These are phyloP conservation scores for Anolis apletophallus DNA, from an alignment of 2,797 vertebrate species.

Conservation along the genomic window DNA sequence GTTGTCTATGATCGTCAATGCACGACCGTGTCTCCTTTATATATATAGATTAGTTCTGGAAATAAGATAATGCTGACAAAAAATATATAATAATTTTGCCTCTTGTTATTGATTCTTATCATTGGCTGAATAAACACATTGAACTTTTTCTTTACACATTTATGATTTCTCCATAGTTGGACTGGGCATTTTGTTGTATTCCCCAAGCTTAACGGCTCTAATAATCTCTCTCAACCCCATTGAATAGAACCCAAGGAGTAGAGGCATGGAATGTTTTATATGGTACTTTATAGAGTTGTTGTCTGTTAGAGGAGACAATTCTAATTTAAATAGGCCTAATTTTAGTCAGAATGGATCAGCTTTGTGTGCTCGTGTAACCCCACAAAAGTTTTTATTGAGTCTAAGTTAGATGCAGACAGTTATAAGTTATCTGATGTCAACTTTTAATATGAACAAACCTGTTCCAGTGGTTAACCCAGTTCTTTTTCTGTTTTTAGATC, in stretches of 20 bases:
- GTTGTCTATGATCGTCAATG: no score
- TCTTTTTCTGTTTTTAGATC: conserved; percentile 40
- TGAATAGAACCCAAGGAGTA: background rate
- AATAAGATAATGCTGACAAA: no score
- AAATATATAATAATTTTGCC: no score
- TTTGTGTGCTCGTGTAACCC: background rate
- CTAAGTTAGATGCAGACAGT: background rate
- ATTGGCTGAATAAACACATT: no score
- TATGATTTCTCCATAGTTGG: no score
- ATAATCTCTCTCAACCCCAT: background rate
- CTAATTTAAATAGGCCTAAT: background rate
- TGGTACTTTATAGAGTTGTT: background rate
- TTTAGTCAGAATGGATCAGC: background rate
- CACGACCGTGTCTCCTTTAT: no score
- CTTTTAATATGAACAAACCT: background rate
- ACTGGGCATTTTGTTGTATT: background rate
- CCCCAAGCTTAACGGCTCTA: background rate
- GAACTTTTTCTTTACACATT: no score
- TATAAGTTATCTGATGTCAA: background rate
- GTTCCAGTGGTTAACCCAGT: background rate
- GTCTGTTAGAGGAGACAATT: background rate
- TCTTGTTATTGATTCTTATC: no score
- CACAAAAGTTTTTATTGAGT: background rate
- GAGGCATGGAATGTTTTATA: background rate
- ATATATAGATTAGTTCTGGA: no score